Base-by-base conservation (phyloP, 2,797 vertebrate genomes). In the Chiroxiphia lanceolata region DNA sequence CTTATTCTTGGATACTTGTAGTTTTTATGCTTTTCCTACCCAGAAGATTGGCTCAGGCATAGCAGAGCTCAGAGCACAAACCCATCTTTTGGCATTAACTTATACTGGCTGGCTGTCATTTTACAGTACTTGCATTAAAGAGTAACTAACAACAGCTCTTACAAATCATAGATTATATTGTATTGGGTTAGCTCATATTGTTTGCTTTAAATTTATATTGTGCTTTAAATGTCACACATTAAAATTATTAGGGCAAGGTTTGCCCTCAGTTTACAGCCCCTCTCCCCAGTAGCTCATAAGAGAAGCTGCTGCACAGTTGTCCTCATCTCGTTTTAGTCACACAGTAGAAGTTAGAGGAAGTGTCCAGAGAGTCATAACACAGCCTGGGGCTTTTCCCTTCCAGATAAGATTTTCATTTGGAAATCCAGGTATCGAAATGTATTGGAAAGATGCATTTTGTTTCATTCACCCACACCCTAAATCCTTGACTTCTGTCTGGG, bases 1-100 rank as follows among this genome's bases (percentile, higher is more conserved):
- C 94, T 83, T 87, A 91, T 97, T 96, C 96, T 97, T 97, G 96
- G 94, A 94, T 94, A 93, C 91, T 95, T 97, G 95, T 94, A 96
- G 64, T 81, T 93, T 95, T 94, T 94, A 89, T 89, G 95, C 82
- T 96, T 94, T 95, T 89, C 78, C 91, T 94, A 96, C 95, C 92
- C 93, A 94, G 96, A 95, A 95, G 64, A 96, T 96, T 93, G 96
- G 82, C 95, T 95, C 92, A 96, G 95, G 94, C 95, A 97, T 95
- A 96, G 91, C 96, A 83, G 78, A 94, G 87, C 93, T 95, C 83
- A 83, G 83, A 97, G 82, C 90, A 92, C 93, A 97, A 95, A 96
- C 95, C 90, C 90, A 80, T 94, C 84, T 95, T 94, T 94, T 97
- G 95, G 95, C 96, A 95, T 96, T 96, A 96, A 89, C 89, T 89